These are phyloP conservation scores for Thalassoma bifasciatum DNA, from an alignment of 2,113 vertebrate genomes.

Conservation along the genomic window DNA sequence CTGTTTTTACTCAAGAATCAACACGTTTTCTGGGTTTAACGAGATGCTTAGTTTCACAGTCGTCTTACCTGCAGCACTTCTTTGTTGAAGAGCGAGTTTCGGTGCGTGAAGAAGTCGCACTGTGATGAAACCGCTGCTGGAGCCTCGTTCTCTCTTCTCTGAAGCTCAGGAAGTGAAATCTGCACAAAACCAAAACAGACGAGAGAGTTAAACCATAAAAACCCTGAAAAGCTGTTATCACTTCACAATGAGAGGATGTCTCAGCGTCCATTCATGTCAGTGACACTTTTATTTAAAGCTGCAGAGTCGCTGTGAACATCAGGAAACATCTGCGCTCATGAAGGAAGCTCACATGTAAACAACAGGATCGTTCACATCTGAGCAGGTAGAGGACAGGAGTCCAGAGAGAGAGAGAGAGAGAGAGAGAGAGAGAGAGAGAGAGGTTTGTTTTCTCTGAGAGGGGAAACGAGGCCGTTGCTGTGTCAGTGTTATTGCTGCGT, in stretches of 20 bases:
- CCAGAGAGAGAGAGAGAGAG: too few relatives aligned
- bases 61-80: slow-evolving; percentile 80
- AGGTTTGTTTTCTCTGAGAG: slow-evolving; percentile 12
- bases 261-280: slow-evolving; percentile 33
- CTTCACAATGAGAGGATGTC: slow-evolving; percentile 36
- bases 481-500: slow-evolving; percentile 61
- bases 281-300: slow-evolving; percentile 41
- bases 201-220: slow-evolving; percentile 7
- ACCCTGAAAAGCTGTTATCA: too few relatives aligned
- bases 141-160: slow-evolving; percentile 54
- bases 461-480: slow-evolving; percentile 49
- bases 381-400: too few relatives aligned
- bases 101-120: slow-evolving; percentile 75
- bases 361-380: slow-evolving; percentile 24
- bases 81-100: slow-evolving; percentile 78
- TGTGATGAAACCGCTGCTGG: slow-evolving; percentile 39
- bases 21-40: neutral
- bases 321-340: slow-evolving; percentile 81
- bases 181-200: slow-evolving; percentile 38
- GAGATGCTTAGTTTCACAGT: too few relatives aligned
- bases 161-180: slow-evolving; percentile 52
- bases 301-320: slow-evolving; percentile 52
- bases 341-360: slow-evolving; percentile 64
- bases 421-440: too few relatives aligned
- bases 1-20: neutral